Percentiles rank a stretch among this genome's conserved stretches.
phyloP scores from a whole-genome alignment of 2,113 vertebrate genomes.

The Catharus bicknelli region DNA sequence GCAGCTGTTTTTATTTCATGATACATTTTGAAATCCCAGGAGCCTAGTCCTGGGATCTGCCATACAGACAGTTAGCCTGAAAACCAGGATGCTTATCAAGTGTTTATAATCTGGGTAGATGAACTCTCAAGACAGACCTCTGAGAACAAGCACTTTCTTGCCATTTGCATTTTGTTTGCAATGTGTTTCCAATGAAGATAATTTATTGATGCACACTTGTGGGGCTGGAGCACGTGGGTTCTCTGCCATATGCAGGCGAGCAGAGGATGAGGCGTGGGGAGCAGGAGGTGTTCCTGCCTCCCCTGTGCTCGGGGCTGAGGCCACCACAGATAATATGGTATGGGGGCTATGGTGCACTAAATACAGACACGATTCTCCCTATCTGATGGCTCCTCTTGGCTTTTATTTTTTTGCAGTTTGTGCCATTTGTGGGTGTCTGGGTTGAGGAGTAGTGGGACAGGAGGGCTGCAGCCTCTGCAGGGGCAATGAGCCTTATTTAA shows the following conservation, averaged over 20 bases:
- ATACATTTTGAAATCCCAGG: constrained; percentile 53
- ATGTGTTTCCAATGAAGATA: constrained; percentile 59
- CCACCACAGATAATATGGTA: accelerated
- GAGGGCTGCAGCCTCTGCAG: neutral
- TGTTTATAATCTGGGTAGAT: constrained; percentile 46
- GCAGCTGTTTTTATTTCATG: constrained; percentile 80
- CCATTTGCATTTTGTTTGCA: constrained; percentile 34
- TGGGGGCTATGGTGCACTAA: neutral
- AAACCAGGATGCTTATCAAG: constrained; percentile 45
- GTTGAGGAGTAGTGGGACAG: neutral
- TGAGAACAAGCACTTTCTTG: constrained; percentile 36
- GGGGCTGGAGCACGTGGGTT: neutral
- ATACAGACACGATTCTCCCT: neutral
- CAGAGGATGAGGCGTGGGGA: neutral
- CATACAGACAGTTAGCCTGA: constrained; percentile 28
- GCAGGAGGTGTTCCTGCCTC: neutral
- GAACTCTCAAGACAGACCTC: constrained; percentile 28
- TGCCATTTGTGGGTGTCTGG: neutral
- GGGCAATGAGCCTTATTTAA: neutral
- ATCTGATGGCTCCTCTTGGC: neutral
- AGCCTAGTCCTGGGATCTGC: constrained; percentile 66
- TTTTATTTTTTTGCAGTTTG: neutral
- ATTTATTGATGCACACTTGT: constrained; percentile 25
- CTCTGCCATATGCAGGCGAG: neutral
- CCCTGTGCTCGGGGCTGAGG: neutral